phyloP scores from a whole-genome alignment of 37 sponge, comb jelly and placozoan genomes.

The Bolinopsis microptera region DNA sequence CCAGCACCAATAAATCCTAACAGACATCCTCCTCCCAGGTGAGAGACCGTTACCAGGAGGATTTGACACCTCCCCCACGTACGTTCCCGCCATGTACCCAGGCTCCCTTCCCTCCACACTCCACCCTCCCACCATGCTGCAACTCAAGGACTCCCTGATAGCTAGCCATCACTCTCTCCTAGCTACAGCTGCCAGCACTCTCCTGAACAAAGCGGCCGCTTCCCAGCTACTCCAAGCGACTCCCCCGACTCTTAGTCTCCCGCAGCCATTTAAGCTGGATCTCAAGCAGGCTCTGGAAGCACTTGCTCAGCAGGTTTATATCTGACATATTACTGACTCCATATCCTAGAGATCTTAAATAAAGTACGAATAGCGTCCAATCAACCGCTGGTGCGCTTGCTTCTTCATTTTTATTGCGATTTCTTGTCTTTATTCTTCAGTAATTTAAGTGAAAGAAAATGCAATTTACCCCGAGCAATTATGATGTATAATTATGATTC shows the following conservation, averaged over 20 bases:
- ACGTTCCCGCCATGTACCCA: constrained; percentile 53
- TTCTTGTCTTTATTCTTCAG: neutral
- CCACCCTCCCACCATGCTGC: constrained; percentile 64
- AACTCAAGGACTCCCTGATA: constrained; percentile 50
- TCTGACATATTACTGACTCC: neutral
- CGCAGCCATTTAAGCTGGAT: constrained; percentile 44
- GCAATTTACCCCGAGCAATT: neutral
- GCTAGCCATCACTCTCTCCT: neutral
- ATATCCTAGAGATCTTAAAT: neutral
- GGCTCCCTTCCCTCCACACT: constrained; percentile 32
- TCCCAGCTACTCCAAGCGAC: constrained; percentile 5
- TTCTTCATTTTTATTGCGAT: neutral
- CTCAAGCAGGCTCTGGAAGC: constrained; percentile 61
- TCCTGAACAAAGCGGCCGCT: neutral
- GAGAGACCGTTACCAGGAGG: constrained; percentile 31
- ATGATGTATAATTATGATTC: neutral
- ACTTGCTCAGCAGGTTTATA: constrained; percentile 57
- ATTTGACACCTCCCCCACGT: constrained; percentile 57
- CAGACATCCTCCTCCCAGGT: too few species aligned
- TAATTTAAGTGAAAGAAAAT: neutral
- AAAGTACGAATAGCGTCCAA: neutral
- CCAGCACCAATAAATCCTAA: too few species aligned
- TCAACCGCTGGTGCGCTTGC: neutral
- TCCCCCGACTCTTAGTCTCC: neutral
- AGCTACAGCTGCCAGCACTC: constrained; percentile 27